Base-by-base conservation (phyloP, 1,140 invertebrate species). In the Lepidostoma basale region DNA sequence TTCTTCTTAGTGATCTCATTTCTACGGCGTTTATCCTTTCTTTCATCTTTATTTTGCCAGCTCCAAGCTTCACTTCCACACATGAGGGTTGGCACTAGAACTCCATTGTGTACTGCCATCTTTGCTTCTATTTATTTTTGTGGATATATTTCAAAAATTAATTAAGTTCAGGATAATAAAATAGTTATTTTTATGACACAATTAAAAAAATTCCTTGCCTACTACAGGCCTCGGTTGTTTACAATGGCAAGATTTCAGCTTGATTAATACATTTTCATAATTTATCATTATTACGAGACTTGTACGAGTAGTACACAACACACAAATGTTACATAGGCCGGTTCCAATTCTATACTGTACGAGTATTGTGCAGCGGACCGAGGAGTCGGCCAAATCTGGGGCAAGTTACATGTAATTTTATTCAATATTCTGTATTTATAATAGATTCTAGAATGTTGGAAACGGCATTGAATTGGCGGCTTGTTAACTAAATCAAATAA, bases 211-310 rank as follows among this genome's bases (percentile, higher is more conserved):
- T n/a, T n/a, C n/a, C n/a, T 12, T n/a, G 45, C 45, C 20, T 49
- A 49, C 45, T 49, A 9, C 4, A 23, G 12, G 6, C 45, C 45
- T 2, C n/a, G 28, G 65, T 59, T 39, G 18, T 40, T 56, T 40
- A 67, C 44, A 67, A 18, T 60, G 33, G 33, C 47, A 47, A 65
- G 47, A 59, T 60, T 52, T 58, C 26, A 44, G 40, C 39, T 67
- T 67, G 69, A 71, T 71, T 71, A 67, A 71, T 63, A 71, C 69
- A 67, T 71, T 71, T 67, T 67, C 45, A 62, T 67, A 67, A 71
- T 71, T 67, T 47, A 67, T 67, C 58, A 67, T 58, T 47, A 36
- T 66, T 70, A 30, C 68, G 52, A 36, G 45, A 49, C 44, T 63
- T 26, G 33, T 58, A 44, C 8, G 5, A 59, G 65, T 30, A 36